These are phyloP conservation scores for Gadopsis marmoratus DNA, from an alignment of 2,797 vertebrate genomes.

Conservation along the genomic window DNA sequence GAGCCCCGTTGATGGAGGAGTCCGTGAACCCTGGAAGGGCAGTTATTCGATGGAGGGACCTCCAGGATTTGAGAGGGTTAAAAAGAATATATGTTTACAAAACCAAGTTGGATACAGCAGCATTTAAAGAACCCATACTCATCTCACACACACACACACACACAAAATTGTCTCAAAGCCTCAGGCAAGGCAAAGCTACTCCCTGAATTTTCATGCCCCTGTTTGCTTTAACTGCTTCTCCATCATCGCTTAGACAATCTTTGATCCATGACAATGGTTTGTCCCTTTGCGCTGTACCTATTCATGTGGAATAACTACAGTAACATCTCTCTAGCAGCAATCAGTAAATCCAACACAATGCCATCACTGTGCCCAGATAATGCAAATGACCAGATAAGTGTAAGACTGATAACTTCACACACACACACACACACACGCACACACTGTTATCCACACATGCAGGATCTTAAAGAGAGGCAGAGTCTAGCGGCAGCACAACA, in stretches of 20 bases:
- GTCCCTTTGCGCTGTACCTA: constrained; percentile 40
- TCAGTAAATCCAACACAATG: constrained; percentile 69
- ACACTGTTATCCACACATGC: constrained; percentile 15
- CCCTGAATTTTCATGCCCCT: constrained; percentile 59
- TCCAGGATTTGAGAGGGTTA: too few species aligned
- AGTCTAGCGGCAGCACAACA: constrained; percentile 45
- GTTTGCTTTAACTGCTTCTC: constrained; percentile 61
- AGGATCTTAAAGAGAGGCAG: constrained; percentile 50
- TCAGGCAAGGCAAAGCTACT: constrained; percentile 43
- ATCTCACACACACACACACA: neutral
- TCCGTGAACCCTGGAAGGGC: too few species aligned
- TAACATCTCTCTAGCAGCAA: constrained; percentile 71
- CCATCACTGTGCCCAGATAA: constrained; percentile 62
- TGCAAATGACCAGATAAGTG: constrained; percentile 77
- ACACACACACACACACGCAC: constrained; percentile 24
- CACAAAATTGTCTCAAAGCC: constrained; percentile 43
- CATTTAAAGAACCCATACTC: constrained; percentile 27
- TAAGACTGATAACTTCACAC: constrained; percentile 61
- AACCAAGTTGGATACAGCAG: constrained; percentile 11
- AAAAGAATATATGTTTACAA: neutral
- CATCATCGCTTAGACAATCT: constrained; percentile 65
- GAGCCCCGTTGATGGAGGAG: too few species aligned
- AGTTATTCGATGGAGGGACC: too few species aligned
- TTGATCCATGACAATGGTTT: constrained; percentile 75
- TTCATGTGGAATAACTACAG: constrained; percentile 67